These are phyloP conservation scores for Luffia ferchaultella DNA, from an alignment of 2,888 invertebrate species.

Conservation along the genomic window DNA sequence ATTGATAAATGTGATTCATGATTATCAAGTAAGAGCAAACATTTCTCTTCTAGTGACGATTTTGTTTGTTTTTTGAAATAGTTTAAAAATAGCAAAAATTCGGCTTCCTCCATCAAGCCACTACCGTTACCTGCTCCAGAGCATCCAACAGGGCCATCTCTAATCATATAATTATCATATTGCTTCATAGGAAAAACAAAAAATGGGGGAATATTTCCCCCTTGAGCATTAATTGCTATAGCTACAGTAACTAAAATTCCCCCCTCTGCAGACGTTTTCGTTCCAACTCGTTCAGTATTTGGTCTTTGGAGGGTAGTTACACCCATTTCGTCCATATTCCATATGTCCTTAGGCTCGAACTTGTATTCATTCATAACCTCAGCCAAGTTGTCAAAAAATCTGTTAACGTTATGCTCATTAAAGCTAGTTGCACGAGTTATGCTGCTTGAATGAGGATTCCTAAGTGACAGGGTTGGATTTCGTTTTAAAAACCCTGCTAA, in stretches of 20 bases:
- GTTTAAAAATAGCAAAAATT: constrained; percentile 12
- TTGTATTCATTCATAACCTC: constrained; percentile 4
- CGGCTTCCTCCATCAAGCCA: constrained; percentile 13
- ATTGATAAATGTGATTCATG: background rate
- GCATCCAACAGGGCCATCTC: constrained; percentile 14
- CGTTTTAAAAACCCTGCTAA: constrained; percentile 5
- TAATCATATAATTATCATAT: constrained; percentile 15
- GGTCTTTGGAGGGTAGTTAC: constrained; percentile 4
- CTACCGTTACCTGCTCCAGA: constrained; percentile 10
- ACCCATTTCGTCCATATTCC: constrained; percentile 3
- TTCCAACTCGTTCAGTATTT: constrained; percentile 10
- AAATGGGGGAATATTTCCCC: constrained; percentile 6
- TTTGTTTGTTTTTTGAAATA: constrained; percentile 10
- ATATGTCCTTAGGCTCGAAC: constrained; percentile 7
- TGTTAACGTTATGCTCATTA: constrained; percentile 3
- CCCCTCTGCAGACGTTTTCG: constrained; percentile 13
- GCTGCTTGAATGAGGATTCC: constrained; percentile 4
- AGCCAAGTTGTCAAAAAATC: constrained; percentile 2
- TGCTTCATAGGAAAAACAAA: constrained; percentile 12
- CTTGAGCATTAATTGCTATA: constrained; percentile 11
- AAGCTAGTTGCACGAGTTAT: constrained; percentile 4
- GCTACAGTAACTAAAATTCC: constrained; percentile 12
- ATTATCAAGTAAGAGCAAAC: constrained; percentile 1
- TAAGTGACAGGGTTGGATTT: constrained; percentile 2
- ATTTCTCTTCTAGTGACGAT: background rate